Conservation (phyloP, 1,140 invertebrate species). For the Aphidius gifuensis region DNA sequence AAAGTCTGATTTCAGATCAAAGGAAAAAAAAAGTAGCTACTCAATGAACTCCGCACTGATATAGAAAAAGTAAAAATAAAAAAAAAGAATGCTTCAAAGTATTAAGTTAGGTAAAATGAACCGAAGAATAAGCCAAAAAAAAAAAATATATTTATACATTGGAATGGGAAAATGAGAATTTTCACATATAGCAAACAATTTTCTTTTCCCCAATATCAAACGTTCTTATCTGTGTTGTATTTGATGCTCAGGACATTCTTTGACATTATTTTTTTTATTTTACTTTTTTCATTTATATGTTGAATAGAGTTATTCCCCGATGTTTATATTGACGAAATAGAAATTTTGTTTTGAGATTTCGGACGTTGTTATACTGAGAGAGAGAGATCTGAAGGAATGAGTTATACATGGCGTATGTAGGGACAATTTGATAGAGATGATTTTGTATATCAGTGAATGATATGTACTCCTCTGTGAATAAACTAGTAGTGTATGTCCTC, state of each 20-base stretch:
- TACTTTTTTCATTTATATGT: slow-evolving; percentile 7
- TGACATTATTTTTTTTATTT: background rate
- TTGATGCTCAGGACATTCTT: background rate
- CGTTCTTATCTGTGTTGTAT: no score
- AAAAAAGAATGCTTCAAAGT: background rate
- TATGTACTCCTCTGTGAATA: slow-evolving; percentile 37
- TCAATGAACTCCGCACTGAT: slow-evolving; percentile 21
- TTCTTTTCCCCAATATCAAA: no score
- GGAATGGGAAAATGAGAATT: slow-evolving; percentile 10
- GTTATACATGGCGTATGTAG: slow-evolving; percentile 24
- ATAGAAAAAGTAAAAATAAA: slow-evolving; percentile 2
- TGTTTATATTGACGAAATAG: slow-evolving; percentile 14
- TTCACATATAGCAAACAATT: no score
- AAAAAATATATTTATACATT: background rate
- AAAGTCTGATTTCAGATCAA: slow-evolving; percentile 28
- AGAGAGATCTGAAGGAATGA: slow-evolving; percentile 41
- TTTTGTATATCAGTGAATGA: slow-evolving; percentile 15
- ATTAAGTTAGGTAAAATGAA: slow-evolving; percentile 13
- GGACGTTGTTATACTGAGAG: background rate
- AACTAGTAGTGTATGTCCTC: slow-evolving; percentile 23
- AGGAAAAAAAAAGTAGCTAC: slow-evolving; percentile 11
- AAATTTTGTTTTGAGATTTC: slow-evolving; percentile 1
- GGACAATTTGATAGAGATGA: slow-evolving; percentile 18
- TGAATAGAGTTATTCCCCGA: slow-evolving; percentile 7
- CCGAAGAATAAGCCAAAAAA: slow-evolving; percentile 2